Evolutionary conservation across 2,113 vertebrate species (phyloP), one percentile per base, ranked within the genome.

Genomic region (Indicator indicator): DNA sequence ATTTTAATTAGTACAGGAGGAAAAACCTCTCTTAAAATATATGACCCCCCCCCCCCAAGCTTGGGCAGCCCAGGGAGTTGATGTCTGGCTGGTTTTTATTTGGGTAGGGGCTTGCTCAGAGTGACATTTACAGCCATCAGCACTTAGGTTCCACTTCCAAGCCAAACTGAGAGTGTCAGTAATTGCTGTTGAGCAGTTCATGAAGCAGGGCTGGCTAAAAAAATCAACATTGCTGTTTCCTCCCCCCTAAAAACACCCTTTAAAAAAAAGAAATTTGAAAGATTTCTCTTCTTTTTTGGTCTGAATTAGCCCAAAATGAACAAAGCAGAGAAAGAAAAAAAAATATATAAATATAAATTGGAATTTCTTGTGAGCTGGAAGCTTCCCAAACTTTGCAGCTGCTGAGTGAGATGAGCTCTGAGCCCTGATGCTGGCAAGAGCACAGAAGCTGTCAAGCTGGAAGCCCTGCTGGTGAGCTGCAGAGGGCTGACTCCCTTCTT

Each of bases 321-420:
- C 69, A 86, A 94, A 88, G 9, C 60, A 76, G 70, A 17, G 13
- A 8, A 73, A 74, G 77, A 24, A 38, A 36, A 60, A 60, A 33
- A n/a, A 38, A 73, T 36, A 73, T 36, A 75, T 70, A 81, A 78
- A 46, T 44, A 46, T 72, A 65, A 30, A 46, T 69, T 75, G 78
- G 52, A 91, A 90, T 89, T 94, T 95, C 67, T 69, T 93, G 65
- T 86, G 76, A 86, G 42, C 76, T 96, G 94, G 90, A 96, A 88
- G 13, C 17, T 81, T 94, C 83, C 90, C 96, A 96, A 36, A 44
- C 9, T 93, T 86, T 95, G 94, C 95, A 96, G 95, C 94, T 96
- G 95, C 86, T 95, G 90, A 86, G 80, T 69, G 58, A 84, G 95
- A 93, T 72, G 24, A 83, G 84, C 82, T 76, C 73, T 89, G 84